Evolutionary conservation across 2,888 invertebrate species (phyloP).

Genomic region (Cataglyphis livida): DNA sequence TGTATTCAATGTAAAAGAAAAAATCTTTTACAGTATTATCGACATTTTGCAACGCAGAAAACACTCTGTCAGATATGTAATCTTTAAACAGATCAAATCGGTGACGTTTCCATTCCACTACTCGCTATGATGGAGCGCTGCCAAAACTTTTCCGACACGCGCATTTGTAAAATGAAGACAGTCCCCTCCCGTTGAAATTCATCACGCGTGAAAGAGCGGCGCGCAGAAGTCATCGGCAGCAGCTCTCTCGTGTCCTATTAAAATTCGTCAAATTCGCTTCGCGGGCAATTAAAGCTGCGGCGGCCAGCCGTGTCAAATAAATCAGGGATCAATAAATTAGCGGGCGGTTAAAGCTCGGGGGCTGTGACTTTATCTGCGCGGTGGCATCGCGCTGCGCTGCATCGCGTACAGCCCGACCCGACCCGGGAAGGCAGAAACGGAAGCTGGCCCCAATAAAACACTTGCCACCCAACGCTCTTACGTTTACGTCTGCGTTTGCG

Average conservation of each 20-base stretch:
- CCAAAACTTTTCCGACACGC: neutral
- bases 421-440: conserved; percentile 71
- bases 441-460: conserved; percentile 81
- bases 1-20: neutral
- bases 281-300: conserved; percentile 70
- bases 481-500: conserved; percentile 75
- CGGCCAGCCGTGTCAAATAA: conserved; percentile 75
- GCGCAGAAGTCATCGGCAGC: conserved; percentile 16
- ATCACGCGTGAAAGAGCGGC: conserved; percentile 17
- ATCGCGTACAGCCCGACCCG: conserved; percentile 25
- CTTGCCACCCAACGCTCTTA: conserved; percentile 76
- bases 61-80: neutral
- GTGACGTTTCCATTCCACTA: neutral
- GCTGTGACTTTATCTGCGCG: conserved; percentile 75
- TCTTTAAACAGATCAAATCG: conserved; percentile 6
- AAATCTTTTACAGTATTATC: neutral
- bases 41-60: neutral
- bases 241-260: conserved; percentile 64
- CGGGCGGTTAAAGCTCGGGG: conserved; percentile 75
- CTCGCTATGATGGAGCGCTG: neutral
- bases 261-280: conserved; percentile 70
- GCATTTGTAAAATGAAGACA: conserved; percentile 30
- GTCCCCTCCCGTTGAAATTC: neutral
- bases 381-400: conserved; percentile 70
- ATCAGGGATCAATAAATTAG: conserved; percentile 82